Evolutionary conservation across 1,140 invertebrate genomes (phyloP).

Genomic region (Drosophila watanabei): DNA sequence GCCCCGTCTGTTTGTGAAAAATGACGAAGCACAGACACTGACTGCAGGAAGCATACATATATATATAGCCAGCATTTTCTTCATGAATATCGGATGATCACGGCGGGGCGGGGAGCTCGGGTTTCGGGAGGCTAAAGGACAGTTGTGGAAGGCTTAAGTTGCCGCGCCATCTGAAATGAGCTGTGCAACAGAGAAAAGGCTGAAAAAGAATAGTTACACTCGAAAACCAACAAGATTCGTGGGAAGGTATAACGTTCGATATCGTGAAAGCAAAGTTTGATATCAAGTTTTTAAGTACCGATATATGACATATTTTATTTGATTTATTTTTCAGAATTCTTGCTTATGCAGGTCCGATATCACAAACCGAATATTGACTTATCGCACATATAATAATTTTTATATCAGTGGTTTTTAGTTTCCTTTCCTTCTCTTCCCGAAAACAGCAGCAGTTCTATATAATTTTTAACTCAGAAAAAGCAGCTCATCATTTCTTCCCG

Average conservation of each 20-base stretch:
- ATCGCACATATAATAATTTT: too few species aligned
- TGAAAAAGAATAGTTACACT: conserved; percentile 8
- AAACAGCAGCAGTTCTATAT: neutral
- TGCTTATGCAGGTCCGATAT: too few species aligned
- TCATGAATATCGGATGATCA: conserved; percentile 77
- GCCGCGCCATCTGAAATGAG: conserved; percentile 67
- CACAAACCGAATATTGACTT: too few species aligned
- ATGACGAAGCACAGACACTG: conserved; percentile 72
- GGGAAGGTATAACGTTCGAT: too few species aligned
- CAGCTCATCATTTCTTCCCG: conserved; percentile 5
- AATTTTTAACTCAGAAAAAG: too few species aligned
- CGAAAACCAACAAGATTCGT: neutral
- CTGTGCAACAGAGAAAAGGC: conserved; percentile 14
- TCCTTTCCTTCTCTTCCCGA: neutral
- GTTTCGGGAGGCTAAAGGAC: conserved; percentile 50
- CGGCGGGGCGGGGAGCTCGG: conserved; percentile 8
- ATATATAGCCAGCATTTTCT: conserved; percentile 51
- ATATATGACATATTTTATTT: neutral
- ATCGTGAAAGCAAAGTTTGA: too few species aligned
- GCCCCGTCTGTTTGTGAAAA: conserved; percentile 71
- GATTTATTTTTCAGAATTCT: too few species aligned
- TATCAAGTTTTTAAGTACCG: too few species aligned
- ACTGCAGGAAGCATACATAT: conserved; percentile 64
- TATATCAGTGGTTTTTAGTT: neutral
- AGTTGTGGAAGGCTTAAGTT: conserved; percentile 78